phyloP scores from a whole-genome alignment of 2,888 invertebrate species.

The Phania funesta region DNA sequence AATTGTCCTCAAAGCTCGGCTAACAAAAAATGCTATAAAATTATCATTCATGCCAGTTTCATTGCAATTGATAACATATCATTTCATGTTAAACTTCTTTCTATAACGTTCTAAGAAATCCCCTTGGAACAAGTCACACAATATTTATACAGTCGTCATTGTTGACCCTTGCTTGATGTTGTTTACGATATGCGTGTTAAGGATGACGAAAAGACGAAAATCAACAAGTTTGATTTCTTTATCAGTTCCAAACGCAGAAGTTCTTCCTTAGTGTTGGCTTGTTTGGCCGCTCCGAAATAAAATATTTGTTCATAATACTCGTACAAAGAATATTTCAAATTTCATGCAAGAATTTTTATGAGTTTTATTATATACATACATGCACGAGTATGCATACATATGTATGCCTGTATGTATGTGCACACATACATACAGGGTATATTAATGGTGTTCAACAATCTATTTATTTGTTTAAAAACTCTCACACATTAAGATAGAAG shows the following conservation, averaged over 20 bases:
- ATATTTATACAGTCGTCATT: slow-evolving; percentile 35
- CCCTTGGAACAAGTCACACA: slow-evolving; percentile 40
- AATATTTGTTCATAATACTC: too few species aligned
- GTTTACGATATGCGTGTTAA: slow-evolving; percentile 11
- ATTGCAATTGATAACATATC: too few species aligned
- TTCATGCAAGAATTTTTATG: not conserved
- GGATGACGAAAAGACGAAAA: slow-evolving; percentile 48
- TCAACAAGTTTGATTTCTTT: slow-evolving; percentile 34
- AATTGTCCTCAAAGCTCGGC: too few species aligned
- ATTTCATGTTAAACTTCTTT: too few species aligned
- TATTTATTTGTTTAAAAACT: slow-evolving; percentile 36
- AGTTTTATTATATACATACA: not conserved
- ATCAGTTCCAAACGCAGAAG: slow-evolving; percentile 42
- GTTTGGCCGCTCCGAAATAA: slow-evolving; percentile 14
- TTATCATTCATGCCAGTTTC: too few species aligned
- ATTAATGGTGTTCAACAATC: slow-evolving; percentile 37
- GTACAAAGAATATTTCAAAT: too few species aligned
- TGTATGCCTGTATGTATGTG: slow-evolving; percentile 44
- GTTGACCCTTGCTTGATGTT: slow-evolving; percentile 24
- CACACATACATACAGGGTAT: not conserved
- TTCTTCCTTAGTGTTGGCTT: slow-evolving; percentile 22
- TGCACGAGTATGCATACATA: not conserved
- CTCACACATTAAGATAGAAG: slow-evolving; percentile 3
- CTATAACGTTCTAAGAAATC: too few species aligned
- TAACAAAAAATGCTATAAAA: too few species aligned